Percentiles rank a stretch among this genome's conserved stretches.
These are phyloP conservation scores for Homarus americanus DNA, from an alignment of 1,140 invertebrate genomes.

Conservation along the genomic window DNA sequence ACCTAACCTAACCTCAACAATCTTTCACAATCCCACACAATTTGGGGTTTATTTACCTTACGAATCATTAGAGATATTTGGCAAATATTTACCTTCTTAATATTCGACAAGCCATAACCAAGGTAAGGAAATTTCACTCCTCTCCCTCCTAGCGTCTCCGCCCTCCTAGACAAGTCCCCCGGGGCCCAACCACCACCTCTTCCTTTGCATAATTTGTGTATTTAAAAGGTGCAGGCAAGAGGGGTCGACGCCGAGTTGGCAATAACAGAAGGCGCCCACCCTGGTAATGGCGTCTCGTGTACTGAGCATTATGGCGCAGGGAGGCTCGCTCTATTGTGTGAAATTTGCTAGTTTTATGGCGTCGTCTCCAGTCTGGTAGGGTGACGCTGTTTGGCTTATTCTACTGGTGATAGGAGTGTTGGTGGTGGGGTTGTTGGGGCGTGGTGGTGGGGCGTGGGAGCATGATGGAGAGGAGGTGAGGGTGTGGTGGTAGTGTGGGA, in stretches of 20 bases:
- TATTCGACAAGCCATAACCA: too few relatives aligned
- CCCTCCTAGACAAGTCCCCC: not conserved
- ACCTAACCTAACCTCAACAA: too few relatives aligned
- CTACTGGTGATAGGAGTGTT: too few relatives aligned
- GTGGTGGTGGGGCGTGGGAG: too few relatives aligned
- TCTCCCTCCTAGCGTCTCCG: too few relatives aligned
- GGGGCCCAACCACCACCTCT: not conserved
- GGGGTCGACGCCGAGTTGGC: not conserved
- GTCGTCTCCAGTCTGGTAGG: not conserved
- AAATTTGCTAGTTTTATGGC: not conserved
- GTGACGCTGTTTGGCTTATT: not conserved
- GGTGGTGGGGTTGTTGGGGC: too few relatives aligned
- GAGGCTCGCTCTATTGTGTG: not conserved
- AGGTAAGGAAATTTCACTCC: too few relatives aligned
- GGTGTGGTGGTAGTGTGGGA: not conserved
- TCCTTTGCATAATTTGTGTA: constrained; percentile 19
- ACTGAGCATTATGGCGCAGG: not conserved
- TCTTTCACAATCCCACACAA: too few relatives aligned
- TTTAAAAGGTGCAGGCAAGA: constrained; percentile 5
- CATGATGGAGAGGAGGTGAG: not conserved
- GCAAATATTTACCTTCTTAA: too few relatives aligned
- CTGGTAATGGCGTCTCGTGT: not conserved
- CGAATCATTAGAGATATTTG: too few relatives aligned
- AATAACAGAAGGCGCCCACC: constrained; percentile 1
- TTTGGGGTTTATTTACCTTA: too few relatives aligned